These are phyloP conservation scores for Synanthedon formicaeformis DNA, from an alignment of 2,888 invertebrate genomes.

Conservation along the genomic window DNA sequence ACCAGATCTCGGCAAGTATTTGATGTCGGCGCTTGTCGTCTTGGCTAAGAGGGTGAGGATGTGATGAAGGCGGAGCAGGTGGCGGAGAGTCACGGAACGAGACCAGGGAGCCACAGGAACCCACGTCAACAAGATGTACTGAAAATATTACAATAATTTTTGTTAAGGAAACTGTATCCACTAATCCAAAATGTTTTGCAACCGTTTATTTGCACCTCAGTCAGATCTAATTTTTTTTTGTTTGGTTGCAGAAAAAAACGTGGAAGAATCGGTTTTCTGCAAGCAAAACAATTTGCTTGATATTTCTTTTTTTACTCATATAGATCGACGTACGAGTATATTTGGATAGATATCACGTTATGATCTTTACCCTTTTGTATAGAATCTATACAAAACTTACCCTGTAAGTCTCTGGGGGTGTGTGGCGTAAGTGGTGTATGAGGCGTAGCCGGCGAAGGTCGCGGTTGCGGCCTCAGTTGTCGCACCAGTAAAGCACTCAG, in stretches of 20 bases:
- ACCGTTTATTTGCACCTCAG: too few relatives aligned
- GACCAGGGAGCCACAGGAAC: slow-evolving; percentile 60
- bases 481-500: slow-evolving; percentile 78
- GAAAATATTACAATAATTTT: slow-evolving; percentile 8
- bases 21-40: slow-evolving; percentile 75
- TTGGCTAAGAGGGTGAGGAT: slow-evolving; percentile 67
- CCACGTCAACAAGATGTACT: slow-evolving; percentile 59
- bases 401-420: slow-evolving; percentile 37
- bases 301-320: too few relatives aligned
- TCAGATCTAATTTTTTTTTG: too few relatives aligned
- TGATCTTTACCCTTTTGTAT: too few relatives aligned
- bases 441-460: slow-evolving; percentile 67
- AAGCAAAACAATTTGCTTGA: too few relatives aligned
- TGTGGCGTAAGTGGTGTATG: slow-evolving; percentile 52
- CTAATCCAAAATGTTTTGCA: too few relatives aligned
- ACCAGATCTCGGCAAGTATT: slow-evolving; percentile 74
- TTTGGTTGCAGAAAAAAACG: too few relatives aligned
- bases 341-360: slow-evolving; percentile 5
- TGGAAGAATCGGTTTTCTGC: too few relatives aligned
- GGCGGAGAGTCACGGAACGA: slow-evolving; percentile 63
- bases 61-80: slow-evolving; percentile 48
- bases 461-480: slow-evolving; percentile 66
- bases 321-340: slow-evolving; percentile 11
- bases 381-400: slow-evolving; percentile 12
- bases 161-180: too few relatives aligned